These are phyloP conservation scores for Orbicella faveolata DNA, from an alignment of 64 coral and sea anemone species.

Conservation along the genomic window DNA sequence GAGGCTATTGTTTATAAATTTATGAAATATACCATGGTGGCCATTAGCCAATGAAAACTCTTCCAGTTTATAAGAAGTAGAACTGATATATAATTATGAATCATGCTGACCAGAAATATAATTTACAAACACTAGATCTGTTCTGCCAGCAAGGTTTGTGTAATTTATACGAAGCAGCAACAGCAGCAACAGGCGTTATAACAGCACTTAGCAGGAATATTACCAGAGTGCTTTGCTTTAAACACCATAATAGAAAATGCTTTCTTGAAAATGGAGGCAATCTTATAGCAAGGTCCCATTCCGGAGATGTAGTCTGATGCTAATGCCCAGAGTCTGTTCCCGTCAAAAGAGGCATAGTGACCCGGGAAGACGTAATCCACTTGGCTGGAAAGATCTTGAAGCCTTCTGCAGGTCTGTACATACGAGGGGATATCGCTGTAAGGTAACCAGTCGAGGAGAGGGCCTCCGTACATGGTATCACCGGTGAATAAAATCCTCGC, in stretches of 20 bases:
- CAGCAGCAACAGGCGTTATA: slow-evolving; percentile 79
- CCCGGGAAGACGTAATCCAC: slow-evolving; percentile 73
- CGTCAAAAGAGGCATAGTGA: slow-evolving; percentile 51
- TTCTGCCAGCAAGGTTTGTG: background rate
- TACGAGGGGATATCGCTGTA: slow-evolving; percentile 61
- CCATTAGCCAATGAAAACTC: too few species aligned
- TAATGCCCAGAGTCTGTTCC: slow-evolving; percentile 42
- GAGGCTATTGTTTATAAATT: too few species aligned
- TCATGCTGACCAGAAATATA: too few species aligned
- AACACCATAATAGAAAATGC: slow-evolving; percentile 43
- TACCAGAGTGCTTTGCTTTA: slow-evolving; percentile 55
- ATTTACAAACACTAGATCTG: too few species aligned
- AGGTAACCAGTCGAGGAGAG: slow-evolving; percentile 77
- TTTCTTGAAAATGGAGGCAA: slow-evolving; percentile 32
- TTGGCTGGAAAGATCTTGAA: slow-evolving; percentile 39
- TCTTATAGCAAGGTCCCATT: slow-evolving; percentile 25
- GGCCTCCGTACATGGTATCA: slow-evolving; percentile 61
- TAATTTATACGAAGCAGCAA: slow-evolving; percentile 9
- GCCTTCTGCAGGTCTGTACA: slow-evolving; percentile 54
- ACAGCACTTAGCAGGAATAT: slow-evolving; percentile 66
- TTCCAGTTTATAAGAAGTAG: too few species aligned
- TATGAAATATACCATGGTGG: too few species aligned
- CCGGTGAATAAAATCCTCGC: slow-evolving; percentile 65
- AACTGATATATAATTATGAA: too few species aligned
- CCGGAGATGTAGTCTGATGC: slow-evolving; percentile 60